Percentiles rank a stretch among this genome's conserved stretches.
Conservation (phyloP, 2,888 invertebrate genomes). For the Coenonympha glycerion region DNA sequence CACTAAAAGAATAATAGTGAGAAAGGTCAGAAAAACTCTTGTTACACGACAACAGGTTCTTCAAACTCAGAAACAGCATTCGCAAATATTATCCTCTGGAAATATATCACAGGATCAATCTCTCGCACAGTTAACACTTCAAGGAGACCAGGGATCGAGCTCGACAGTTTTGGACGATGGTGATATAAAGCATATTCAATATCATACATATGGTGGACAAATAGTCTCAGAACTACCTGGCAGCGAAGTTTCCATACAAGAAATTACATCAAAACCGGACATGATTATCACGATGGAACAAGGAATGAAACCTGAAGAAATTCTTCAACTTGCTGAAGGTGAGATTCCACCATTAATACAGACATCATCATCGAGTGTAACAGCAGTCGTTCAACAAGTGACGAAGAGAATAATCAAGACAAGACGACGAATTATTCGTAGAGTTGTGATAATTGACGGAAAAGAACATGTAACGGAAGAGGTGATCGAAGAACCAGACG, state of each 20-base stretch:
- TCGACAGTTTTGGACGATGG: constrained; percentile 77
- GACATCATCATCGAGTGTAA: constrained; percentile 82
- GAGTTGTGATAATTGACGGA: constrained; percentile 86
- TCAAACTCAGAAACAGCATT: constrained; percentile 77
- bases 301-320: constrained; percentile 71
- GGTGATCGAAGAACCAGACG: constrained; percentile 88
- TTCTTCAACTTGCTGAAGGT: constrained; percentile 57
- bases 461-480: constrained; percentile 90
- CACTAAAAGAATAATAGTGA: constrained; percentile 85
- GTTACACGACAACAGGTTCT: constrained; percentile 80
- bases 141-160: constrained; percentile 78
- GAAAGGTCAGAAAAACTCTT: constrained; percentile 81
- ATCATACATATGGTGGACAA: constrained; percentile 79
- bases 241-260: constrained; percentile 78
- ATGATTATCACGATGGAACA: constrained; percentile 75
- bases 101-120: constrained; percentile 78
- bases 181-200: constrained; percentile 77
- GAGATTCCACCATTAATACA: constrained; percentile 63
- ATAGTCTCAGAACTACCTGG: constrained; percentile 79
- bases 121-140: constrained; percentile 80
- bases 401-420: constrained; percentile 85
- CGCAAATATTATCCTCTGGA: constrained; percentile 72
- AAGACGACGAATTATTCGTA: constrained; percentile 83
- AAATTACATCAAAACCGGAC: constrained; percentile 79
- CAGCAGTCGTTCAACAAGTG: constrained; percentile 88